These are phyloP conservation scores for Dasyornis broadbenti DNA, from an alignment of 2,113 vertebrate genomes.

Conservation along the genomic window DNA sequence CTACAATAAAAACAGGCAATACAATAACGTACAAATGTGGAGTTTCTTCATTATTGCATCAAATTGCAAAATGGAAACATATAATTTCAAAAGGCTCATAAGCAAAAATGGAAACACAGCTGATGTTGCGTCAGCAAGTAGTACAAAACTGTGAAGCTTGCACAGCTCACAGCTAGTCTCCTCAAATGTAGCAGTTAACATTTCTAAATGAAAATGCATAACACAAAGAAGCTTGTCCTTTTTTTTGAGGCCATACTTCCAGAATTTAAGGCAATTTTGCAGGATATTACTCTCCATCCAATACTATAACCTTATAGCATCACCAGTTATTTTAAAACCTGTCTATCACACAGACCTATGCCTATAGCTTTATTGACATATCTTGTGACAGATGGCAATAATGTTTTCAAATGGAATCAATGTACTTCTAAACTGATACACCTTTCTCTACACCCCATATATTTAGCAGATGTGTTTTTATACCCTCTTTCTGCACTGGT, in stretches of 20 bases:
- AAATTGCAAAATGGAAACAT: slow-evolving; percentile 83
- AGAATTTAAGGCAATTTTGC: slow-evolving; percentile 28
- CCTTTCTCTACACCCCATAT: not conserved
- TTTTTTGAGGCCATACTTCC: not conserved
- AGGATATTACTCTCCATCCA: not conserved
- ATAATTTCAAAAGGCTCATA: slow-evolving; percentile 82
- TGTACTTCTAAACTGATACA: not conserved
- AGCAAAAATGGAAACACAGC: slow-evolving; percentile 85
- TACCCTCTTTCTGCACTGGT: slow-evolving; percentile 29
- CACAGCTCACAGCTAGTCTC: slow-evolving; percentile 47
- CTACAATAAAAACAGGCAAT: slow-evolving; percentile 83
- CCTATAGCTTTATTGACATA: slow-evolving; percentile 35
- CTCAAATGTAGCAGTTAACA: slow-evolving; percentile 47
- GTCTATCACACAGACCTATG: not conserved
- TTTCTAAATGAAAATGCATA: slow-evolving; percentile 8
- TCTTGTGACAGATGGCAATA: slow-evolving; percentile 39
- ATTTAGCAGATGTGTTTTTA: slow-evolving; percentile 25
- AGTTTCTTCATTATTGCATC: slow-evolving; percentile 83
- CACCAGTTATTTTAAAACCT: slow-evolving; percentile 52
- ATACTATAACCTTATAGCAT: not conserved
- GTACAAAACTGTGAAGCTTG: slow-evolving; percentile 59
- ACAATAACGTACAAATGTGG: slow-evolving; percentile 81
- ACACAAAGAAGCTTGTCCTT: not conserved
- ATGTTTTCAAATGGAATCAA: slow-evolving; percentile 58
- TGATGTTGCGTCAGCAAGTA: slow-evolving; percentile 75